Conservation (phyloP, 92 coral and sea anemone species). For the Bergia sp. region DNA sequence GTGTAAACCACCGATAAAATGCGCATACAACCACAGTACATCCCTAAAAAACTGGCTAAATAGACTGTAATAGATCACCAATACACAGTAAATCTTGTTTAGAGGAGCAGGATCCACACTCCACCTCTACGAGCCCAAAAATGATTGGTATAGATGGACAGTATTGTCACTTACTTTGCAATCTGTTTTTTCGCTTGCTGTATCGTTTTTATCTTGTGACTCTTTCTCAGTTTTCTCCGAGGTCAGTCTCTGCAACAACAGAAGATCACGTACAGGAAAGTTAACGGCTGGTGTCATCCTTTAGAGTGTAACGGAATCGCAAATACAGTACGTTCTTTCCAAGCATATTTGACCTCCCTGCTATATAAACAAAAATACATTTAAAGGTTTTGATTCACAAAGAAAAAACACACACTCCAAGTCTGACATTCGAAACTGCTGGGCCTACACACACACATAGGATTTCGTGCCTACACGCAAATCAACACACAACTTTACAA, state of each 20-base stretch:
- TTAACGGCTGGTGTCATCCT: not conserved
- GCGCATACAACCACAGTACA: too few relatives aligned
- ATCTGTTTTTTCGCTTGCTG: not conserved
- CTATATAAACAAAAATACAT: too few relatives aligned
- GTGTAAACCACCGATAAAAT: too few relatives aligned
- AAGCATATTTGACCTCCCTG: not conserved
- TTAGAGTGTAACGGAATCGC: not conserved
- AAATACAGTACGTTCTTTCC: not conserved
- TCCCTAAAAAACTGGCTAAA: too few relatives aligned
- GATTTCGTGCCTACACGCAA: too few relatives aligned
- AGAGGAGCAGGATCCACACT: not conserved
- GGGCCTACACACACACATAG: too few relatives aligned
- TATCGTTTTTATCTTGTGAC: not conserved
- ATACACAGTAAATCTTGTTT: not conserved
- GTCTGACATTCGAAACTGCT: too few relatives aligned
- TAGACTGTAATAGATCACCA: too few relatives aligned
- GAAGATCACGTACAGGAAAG: not conserved
- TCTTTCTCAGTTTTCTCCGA: conserved; percentile 37
- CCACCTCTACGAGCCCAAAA: too few relatives aligned
- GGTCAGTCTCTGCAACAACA: conserved; percentile 13
- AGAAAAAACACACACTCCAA: too few relatives aligned
- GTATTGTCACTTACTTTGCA: not conserved
- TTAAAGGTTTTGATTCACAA: too few relatives aligned
- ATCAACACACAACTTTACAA: too few relatives aligned
- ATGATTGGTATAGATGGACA: not conserved